phyloP scores from a whole-genome alignment of 2,113 vertebrate species.

The Formicarius rufipectus region DNA sequence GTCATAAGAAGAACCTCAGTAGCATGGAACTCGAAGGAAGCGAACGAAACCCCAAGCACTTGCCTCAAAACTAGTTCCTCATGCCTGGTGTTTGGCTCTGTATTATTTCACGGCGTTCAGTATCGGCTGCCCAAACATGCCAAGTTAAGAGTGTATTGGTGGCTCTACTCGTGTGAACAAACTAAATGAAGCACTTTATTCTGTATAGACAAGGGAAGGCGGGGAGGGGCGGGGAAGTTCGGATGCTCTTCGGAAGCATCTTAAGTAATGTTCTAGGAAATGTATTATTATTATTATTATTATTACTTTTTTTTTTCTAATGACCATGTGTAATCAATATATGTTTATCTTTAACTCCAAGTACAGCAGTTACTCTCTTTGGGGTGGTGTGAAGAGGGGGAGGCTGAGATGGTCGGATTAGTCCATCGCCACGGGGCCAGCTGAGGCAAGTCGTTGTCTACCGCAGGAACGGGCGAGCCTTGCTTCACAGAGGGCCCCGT shows the following conservation, averaged over 20 bases:
- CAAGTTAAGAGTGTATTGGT: constrained; percentile 41
- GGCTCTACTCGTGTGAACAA: constrained; percentile 73
- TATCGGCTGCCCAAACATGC: constrained; percentile 28
- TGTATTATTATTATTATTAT: constrained; percentile 37
- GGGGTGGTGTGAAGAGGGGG: constrained; percentile 26
- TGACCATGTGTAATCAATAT: constrained; percentile 65
- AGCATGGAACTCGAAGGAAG: constrained; percentile 40
- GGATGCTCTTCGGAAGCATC: constrained; percentile 46
- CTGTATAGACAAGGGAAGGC: constrained; percentile 68
- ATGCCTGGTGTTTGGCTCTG: constrained; percentile 24
- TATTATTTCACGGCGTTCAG: background rate
- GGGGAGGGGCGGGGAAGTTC: constrained; percentile 50
- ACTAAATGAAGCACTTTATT: constrained; percentile 84
- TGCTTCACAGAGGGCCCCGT: fast-evolving
- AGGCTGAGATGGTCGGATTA: background rate
- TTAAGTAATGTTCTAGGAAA: constrained; percentile 45
- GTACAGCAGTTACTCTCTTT: constrained; percentile 64
- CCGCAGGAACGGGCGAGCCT: background rate
- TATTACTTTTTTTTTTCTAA: constrained; percentile 26
- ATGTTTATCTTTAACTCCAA: constrained; percentile 63
- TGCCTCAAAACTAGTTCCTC: constrained; percentile 37
- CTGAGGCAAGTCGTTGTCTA: background rate
- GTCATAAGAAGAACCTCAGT: background rate
- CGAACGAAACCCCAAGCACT: background rate
- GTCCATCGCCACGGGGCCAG: background rate